These are phyloP conservation scores for Himalopsyche kuldschensis DNA, from an alignment of 2,888 invertebrate species.

Conservation along the genomic window DNA sequence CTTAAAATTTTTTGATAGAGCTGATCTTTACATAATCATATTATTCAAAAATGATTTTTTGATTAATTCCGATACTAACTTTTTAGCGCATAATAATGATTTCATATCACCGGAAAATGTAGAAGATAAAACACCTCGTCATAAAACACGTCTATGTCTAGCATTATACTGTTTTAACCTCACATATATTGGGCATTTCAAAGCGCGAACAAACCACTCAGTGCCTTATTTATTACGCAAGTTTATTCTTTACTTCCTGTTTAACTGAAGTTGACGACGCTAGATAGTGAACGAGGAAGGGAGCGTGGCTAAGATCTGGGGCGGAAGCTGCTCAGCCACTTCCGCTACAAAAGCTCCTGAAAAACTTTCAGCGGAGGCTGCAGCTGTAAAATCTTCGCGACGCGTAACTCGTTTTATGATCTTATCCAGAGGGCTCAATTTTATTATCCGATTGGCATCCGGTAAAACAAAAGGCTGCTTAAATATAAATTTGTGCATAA, in stretches of 20 bases:
- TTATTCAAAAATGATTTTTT: too few species aligned
- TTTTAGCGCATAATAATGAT: too few species aligned
- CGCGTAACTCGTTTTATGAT: not conserved
- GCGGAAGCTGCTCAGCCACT: not conserved
- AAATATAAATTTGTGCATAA: too few species aligned
- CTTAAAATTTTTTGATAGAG: too few species aligned
- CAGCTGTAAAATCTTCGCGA: not conserved
- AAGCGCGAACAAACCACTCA: not conserved
- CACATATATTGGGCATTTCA: not conserved
- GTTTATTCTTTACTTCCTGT: not conserved
- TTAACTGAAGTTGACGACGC: not conserved
- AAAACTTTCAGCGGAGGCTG: not conserved
- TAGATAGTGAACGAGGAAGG: not conserved
- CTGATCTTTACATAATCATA: too few species aligned
- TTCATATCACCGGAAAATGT: too few species aligned
- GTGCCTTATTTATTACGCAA: not conserved
- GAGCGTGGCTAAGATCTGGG: not conserved
- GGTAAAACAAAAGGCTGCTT: too few species aligned
- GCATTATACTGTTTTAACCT: not conserved
- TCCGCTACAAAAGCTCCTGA: not conserved
- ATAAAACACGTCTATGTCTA: not conserved
- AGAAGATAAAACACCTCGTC: too few species aligned
- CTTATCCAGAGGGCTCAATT: not conserved
- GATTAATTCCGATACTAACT: too few species aligned
- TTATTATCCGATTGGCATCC: not conserved